Evolutionary conservation across 2,888 invertebrate genomes (phyloP).

Genomic region (Hoplodrina ambigua): DNA sequence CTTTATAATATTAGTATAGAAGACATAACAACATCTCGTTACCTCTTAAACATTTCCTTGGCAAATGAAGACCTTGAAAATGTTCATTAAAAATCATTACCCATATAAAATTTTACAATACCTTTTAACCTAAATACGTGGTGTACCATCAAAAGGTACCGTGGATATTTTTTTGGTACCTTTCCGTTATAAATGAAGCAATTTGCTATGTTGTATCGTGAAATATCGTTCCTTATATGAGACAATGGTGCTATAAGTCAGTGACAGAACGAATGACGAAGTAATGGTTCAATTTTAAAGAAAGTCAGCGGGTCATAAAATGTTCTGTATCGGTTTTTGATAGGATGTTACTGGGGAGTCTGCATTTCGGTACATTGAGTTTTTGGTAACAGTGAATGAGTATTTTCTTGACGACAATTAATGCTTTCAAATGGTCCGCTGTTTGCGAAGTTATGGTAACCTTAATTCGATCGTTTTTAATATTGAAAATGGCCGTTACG

Average conservation of each 20-base stretch:
- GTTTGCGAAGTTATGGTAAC: neutral
- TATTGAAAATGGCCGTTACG: too few species aligned
- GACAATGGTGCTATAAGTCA: constrained; percentile 62
- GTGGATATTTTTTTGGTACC: constrained; percentile 50
- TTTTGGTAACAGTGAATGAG: constrained; percentile 1
- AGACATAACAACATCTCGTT: too few species aligned
- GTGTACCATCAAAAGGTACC: constrained; percentile 45
- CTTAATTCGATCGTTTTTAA: too few species aligned
- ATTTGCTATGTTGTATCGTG: constrained; percentile 61
- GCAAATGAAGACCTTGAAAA: constrained; percentile 48
- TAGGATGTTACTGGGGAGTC: constrained; percentile 28
- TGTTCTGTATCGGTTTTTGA: constrained; percentile 44
- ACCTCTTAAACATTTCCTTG: neutral
- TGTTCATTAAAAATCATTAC: constrained; percentile 66
- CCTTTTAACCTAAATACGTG: constrained; percentile 68
- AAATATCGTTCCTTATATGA: constrained; percentile 66
- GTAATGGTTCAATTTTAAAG: constrained; percentile 58
- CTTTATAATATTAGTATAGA: too few species aligned
- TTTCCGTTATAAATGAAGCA: constrained; percentile 66
- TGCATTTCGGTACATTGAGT: neutral
- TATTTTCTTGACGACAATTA: neutral
- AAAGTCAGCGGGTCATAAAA: constrained; percentile 47
- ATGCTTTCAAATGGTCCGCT: neutral
- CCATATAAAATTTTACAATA: constrained; percentile 72
- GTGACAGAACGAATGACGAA: constrained; percentile 42